Conservation (phyloP, 2,113 vertebrate species). For the Oplegnathus fasciatus region DNA sequence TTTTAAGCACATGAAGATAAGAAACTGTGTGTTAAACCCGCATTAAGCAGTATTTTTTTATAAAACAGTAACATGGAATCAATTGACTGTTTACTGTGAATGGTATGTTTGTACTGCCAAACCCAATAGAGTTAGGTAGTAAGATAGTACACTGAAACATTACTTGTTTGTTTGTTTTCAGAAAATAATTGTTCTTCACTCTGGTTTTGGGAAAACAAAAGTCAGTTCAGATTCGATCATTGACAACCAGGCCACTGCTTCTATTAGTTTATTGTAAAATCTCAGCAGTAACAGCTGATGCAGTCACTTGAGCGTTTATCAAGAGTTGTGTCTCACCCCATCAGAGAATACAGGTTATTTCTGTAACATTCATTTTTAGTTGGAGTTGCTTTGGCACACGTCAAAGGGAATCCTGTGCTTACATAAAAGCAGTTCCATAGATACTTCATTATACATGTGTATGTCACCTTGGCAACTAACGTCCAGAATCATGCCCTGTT, state of each 20-base stretch:
- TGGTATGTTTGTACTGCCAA: not conserved
- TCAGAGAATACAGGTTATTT: conserved; percentile 22
- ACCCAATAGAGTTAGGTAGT: not conserved
- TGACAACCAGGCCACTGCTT: not conserved
- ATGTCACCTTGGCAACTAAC: conserved; percentile 27
- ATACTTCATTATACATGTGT: conserved; percentile 45
- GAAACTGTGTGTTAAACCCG: not conserved
- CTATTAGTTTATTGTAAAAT: not conserved
- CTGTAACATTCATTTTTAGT: not conserved
- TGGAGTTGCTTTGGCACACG: not conserved
- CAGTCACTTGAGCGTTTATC: conserved; percentile 15
- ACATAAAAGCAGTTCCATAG: not conserved
- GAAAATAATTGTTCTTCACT: not conserved
- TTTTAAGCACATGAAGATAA: not conserved
- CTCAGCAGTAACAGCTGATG: conserved; percentile 7
- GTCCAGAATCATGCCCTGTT: conserved; percentile 36
- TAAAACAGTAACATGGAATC: not conserved
- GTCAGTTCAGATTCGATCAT: not conserved
- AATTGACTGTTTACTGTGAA: not conserved
- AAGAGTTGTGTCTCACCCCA: not conserved
- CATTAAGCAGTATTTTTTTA: not conserved
- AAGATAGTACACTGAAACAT: not conserved
- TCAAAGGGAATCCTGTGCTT: not conserved
- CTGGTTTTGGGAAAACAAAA: not conserved
- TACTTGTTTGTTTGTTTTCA: not conserved